Evolutionary conservation across 2,113 vertebrate genomes (phyloP).

Genomic region (Marmota flaviventris): DNA sequence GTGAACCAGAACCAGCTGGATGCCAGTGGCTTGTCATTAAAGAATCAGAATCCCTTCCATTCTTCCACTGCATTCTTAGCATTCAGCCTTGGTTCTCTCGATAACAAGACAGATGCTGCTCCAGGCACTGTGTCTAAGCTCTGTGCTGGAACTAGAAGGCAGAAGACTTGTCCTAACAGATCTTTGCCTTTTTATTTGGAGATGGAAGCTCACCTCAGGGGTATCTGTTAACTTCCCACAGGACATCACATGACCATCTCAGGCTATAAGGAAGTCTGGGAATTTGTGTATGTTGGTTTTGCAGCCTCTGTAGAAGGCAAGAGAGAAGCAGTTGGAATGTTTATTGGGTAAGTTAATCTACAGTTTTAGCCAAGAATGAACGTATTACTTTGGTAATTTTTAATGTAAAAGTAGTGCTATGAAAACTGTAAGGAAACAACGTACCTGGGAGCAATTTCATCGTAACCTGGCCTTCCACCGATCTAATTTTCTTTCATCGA

Average conservation of each 20-base stretch:
- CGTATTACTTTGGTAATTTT: not conserved
- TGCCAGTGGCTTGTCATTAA: not conserved
- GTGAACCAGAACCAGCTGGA: not conserved
- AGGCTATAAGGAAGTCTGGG: not conserved
- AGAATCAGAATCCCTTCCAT: not conserved
- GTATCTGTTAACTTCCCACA: conserved; percentile 22
- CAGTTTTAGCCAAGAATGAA: not conserved
- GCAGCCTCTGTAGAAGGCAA: not conserved
- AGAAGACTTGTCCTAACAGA: not conserved
- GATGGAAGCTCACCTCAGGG: not conserved
- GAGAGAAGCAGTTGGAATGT: not conserved
- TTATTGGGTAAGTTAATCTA: not conserved
- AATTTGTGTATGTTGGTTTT: not conserved
- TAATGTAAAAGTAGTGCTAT: not conserved
- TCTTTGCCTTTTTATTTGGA: conserved; percentile 40
- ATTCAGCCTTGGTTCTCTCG: not conserved
- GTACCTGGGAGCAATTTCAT: conserved; percentile 1
- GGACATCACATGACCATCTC: not conserved
- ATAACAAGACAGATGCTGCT: not conserved
- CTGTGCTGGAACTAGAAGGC: not conserved
- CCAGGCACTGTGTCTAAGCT: not conserved
- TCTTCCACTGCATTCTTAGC: not conserved
- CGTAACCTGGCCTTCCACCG: not conserved
- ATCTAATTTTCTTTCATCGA: not conserved
- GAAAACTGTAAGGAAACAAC: not conserved